A percentile compares a stretch with the other conserved stretches of the same genome.
Evolutionary conservation across 92 coral and sea anemone species (phyloP).

Genomic region (Zoanthus sociatus): DNA sequence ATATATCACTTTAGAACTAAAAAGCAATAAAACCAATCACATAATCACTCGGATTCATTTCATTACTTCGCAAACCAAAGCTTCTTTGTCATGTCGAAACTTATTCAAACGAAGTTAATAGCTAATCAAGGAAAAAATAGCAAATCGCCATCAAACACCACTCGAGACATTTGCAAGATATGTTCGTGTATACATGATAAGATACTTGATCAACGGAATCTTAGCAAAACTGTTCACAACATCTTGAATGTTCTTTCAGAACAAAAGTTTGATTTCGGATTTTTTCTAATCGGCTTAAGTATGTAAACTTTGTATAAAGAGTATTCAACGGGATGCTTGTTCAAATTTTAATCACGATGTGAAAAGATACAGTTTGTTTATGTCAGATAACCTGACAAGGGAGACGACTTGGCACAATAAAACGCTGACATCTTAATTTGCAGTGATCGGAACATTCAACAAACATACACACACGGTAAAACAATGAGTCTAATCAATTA

Average conservation of each 20-base stretch:
- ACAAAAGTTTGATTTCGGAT: slow-evolving; percentile 53
- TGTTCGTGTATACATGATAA: slow-evolving; percentile 35
- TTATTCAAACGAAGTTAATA: slow-evolving; percentile 15
- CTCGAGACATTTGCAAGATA: slow-evolving; percentile 11
- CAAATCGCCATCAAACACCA: background rate
- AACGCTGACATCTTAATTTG: slow-evolving; percentile 39
- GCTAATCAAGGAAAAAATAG: slow-evolving; percentile 16
- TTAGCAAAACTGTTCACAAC: slow-evolving; percentile 32
- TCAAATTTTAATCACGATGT: slow-evolving; percentile 53
- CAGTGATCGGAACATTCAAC: slow-evolving; percentile 36
- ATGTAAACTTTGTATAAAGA: slow-evolving; percentile 48
- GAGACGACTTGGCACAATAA: slow-evolving; percentile 31
- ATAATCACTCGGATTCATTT: slow-evolving; percentile 21
- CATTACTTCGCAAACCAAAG: slow-evolving; percentile 39
- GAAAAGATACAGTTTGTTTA: slow-evolving; percentile 43
- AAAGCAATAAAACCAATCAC: slow-evolving; percentile 10
- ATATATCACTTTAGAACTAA: slow-evolving; percentile 12
- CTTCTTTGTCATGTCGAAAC: slow-evolving; percentile 31
- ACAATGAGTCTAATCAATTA: slow-evolving; percentile 51
- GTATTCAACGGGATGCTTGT: slow-evolving; percentile 49
- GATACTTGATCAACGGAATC: slow-evolving; percentile 25
- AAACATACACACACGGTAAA: slow-evolving; percentile 5
- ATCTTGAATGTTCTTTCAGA: slow-evolving; percentile 48
- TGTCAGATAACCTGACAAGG: slow-evolving; percentile 47
- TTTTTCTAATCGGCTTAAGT: slow-evolving; percentile 55